Evolutionary conservation across 1,140 invertebrate species (phyloP).

Genomic region (Eurosta solidaginis): DNA sequence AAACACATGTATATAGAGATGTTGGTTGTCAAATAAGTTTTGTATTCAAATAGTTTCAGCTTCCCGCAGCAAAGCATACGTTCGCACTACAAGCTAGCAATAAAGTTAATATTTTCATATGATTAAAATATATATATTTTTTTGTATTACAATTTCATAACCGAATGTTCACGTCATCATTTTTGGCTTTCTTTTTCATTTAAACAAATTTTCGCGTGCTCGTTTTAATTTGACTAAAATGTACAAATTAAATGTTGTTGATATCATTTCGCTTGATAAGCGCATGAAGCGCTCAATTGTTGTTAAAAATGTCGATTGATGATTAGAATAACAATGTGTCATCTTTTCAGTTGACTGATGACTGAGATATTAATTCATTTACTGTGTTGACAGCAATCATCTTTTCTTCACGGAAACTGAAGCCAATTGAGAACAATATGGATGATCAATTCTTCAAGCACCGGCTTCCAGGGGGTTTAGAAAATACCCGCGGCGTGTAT

Average conservation of each 20-base stretch:
- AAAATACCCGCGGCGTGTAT: too few relatives aligned
- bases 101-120: neutral
- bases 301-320: neutral
- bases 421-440: too few relatives aligned
- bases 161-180: neutral
- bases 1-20: neutral
- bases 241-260: neutral
- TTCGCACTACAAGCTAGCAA: too few relatives aligned
- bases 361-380: neutral
- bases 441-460: too few relatives aligned
- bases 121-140: neutral
- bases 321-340: neutral
- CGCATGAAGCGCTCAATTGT: too few relatives aligned
- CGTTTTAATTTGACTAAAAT: neutral
- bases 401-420: too few relatives aligned
- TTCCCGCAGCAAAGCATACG: neutral
- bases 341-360: neutral
- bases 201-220: neutral
- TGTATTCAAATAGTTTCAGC: neutral
- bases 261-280: too few relatives aligned
- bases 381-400: neutral
- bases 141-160: neutral
- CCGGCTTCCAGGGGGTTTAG: too few relatives aligned
- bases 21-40: neutral
- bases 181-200: constrained; percentile 1